Conservation (phyloP, 2,888 invertebrate species). For the Tetranychus truncatus region DNA sequence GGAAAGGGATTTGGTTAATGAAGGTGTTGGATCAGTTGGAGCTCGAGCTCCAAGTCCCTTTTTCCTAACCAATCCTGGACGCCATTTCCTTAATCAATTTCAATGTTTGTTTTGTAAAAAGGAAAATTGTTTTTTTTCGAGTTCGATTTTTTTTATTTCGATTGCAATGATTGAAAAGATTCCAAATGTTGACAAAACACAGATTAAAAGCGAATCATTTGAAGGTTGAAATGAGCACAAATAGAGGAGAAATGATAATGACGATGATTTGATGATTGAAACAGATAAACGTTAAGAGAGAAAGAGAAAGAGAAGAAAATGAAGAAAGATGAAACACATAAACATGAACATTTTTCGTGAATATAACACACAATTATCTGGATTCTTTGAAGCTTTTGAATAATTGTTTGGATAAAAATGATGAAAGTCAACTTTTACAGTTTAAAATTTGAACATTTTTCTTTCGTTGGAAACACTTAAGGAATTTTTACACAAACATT, state of each 20-base stretch:
- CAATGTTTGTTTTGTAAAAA: neutral
- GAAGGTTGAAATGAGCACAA: slow-evolving; percentile 4
- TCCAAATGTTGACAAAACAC: neutral
- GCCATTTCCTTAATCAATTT: slow-evolving; percentile 4
- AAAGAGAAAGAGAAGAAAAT: neutral
- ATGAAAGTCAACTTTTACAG: no score
- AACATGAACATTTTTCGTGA: neutral
- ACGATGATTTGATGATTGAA: neutral
- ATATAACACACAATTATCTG: neutral
- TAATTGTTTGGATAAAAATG: no score
- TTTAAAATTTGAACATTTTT: no score
- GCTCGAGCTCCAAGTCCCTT: neutral
- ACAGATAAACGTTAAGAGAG: neutral
- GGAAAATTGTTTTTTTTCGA: neutral
- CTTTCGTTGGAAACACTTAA: no score
- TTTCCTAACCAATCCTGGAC: neutral
- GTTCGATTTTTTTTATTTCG: no score
- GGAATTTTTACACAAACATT: no score
- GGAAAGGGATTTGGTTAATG: neutral
- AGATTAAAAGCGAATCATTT: neutral
- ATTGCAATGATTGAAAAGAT: no score
- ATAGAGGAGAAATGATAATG: neutral
- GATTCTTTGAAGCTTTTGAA: neutral
- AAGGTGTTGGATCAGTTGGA: neutral
- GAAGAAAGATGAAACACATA: neutral